Evolutionary conservation across 2,113 vertebrate genomes (phyloP).

Genomic region (Lutjanus erythropterus): DNA sequence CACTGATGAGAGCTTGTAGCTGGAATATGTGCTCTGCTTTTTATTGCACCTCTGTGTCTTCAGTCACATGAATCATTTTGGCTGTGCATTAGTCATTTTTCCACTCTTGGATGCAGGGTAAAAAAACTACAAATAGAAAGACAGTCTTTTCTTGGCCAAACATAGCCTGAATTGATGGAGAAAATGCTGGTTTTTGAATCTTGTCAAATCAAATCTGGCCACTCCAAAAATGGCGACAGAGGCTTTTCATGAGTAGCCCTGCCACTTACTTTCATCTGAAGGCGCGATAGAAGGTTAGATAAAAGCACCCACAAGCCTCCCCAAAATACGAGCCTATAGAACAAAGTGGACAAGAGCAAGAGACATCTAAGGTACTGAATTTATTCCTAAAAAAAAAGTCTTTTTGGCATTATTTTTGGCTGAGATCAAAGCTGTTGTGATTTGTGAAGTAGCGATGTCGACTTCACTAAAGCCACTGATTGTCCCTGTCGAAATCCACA

Average conservation of each 20-base stretch:
- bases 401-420: slow-evolving; percentile 82
- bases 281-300: slow-evolving; percentile 84
- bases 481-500: slow-evolving; percentile 39
- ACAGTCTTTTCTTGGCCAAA: slow-evolving; percentile 27
- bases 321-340: slow-evolving; percentile 79
- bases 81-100: background rate
- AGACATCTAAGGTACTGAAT: slow-evolving; percentile 86
- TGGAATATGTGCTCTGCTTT: slow-evolving; percentile 7
- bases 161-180: slow-evolving; percentile 19
- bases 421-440: slow-evolving; percentile 83
- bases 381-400: slow-evolving; percentile 75
- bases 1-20: slow-evolving; percentile 34
- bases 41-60: background rate
- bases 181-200: slow-evolving; percentile 25
- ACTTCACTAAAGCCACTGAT: slow-evolving; percentile 55
- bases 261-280: slow-evolving; percentile 86
- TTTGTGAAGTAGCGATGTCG: slow-evolving; percentile 69
- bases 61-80: slow-evolving; percentile 5
- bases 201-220: slow-evolving; percentile 56
- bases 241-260: slow-evolving; percentile 68
- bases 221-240: slow-evolving; percentile 71
- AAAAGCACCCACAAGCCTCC: slow-evolving; percentile 81
- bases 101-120: background rate
- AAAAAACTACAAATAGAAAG: background rate
- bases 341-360: slow-evolving; percentile 84